These are phyloP conservation scores for Choristoneura fumiferana DNA, from an alignment of 1,140 invertebrate species.

Conservation along the genomic window DNA sequence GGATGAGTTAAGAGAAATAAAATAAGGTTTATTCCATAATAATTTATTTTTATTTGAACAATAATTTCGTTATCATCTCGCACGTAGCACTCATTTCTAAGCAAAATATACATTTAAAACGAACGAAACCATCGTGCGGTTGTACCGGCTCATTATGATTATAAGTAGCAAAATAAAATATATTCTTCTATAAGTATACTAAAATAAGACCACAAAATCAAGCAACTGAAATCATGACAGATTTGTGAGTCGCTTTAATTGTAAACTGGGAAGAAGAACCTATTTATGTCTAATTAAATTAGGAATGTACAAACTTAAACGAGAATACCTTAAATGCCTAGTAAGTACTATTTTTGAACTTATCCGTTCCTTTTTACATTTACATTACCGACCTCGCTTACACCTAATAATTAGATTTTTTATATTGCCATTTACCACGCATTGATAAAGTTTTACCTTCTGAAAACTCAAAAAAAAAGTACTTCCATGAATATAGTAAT, in stretches of 20 bases:
- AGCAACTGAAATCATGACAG: neutral
- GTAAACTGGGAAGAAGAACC: neutral
- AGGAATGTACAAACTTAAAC: conserved; percentile 61
- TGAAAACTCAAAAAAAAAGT: too few relatives aligned
- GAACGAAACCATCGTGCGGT: neutral
- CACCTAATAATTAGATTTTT: too few relatives aligned
- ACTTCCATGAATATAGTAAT: too few relatives aligned
- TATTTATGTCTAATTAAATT: conserved; percentile 28
- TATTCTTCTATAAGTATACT: neutral
- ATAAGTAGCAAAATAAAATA: neutral
- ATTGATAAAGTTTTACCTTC: too few relatives aligned
- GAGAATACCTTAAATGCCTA: conserved; percentile 8
- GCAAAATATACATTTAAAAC: conserved; percentile 59
- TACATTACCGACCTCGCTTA: too few relatives aligned
- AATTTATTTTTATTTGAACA: conserved; percentile 54
- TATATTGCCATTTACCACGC: too few relatives aligned
- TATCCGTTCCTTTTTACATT: too few relatives aligned
- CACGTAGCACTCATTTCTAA: conserved; percentile 33
- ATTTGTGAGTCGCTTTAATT: neutral
- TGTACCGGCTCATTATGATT: neutral
- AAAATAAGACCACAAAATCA: neutral
- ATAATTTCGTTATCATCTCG: conserved; percentile 39
- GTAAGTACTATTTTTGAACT: conserved; percentile 6
- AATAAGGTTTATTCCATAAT: conserved; percentile 3
- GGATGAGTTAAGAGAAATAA: conserved; percentile 2